Evolutionary conservation across 1,140 invertebrate genomes (phyloP).

Genomic region (Hestina assimilis): DNA sequence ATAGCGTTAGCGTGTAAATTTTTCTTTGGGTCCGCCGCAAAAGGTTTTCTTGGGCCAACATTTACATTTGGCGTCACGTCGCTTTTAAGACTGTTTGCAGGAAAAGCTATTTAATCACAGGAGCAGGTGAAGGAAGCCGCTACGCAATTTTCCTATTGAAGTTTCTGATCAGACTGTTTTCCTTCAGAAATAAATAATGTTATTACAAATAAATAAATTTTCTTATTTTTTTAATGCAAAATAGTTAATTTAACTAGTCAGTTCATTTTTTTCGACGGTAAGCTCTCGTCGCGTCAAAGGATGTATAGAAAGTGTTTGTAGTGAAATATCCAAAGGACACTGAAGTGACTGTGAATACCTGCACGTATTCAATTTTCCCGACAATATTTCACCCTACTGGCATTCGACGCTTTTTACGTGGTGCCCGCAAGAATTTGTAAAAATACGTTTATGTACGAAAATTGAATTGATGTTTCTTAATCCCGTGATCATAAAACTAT

Average conservation of each 20-base stretch:
- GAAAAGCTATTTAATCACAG: slow-evolving; percentile 71
- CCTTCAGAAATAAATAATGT: slow-evolving; percentile 13
- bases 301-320: slow-evolving; percentile 22
- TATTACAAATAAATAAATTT: neutral
- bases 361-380: slow-evolving; percentile 70
- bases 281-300: neutral
- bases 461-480: slow-evolving; percentile 33
- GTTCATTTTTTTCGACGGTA: too few relatives aligned
- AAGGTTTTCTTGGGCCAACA: slow-evolving; percentile 57
- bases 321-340: slow-evolving; percentile 44
- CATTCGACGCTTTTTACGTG: slow-evolving; percentile 47
- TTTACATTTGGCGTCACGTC: slow-evolving; percentile 58
- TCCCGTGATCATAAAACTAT: slow-evolving; percentile 1
- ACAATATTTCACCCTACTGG: slow-evolving; percentile 65
- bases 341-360: slow-evolving; percentile 55
- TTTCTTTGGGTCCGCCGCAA: slow-evolving; percentile 57
- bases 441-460: slow-evolving; percentile 52
- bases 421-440: slow-evolving; percentile 42
- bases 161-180: slow-evolving; percentile 23
- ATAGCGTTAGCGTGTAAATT: slow-evolving; percentile 47
- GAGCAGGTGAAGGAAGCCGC: slow-evolving; percentile 59
- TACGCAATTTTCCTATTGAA: slow-evolving; percentile 67
- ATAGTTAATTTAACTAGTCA: too few relatives aligned
- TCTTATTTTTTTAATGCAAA: neutral
- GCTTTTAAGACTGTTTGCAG: slow-evolving; percentile 46